Percentiles rank a stretch among this genome's conserved stretches.
Evolutionary conservation across 2,797 vertebrate genomes (phyloP).

Genomic region (Coregonus suidteri): DNA sequence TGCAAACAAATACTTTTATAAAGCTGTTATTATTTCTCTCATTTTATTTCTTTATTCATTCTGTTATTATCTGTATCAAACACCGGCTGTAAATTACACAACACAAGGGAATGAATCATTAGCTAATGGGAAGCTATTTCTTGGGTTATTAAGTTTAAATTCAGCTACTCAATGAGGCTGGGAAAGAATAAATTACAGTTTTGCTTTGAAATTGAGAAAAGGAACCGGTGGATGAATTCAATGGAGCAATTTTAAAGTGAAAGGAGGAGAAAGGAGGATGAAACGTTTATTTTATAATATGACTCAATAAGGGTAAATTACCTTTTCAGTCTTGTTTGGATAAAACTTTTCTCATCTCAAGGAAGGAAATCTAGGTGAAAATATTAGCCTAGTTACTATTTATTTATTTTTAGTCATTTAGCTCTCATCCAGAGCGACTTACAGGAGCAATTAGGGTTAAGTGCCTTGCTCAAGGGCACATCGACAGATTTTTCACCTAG

Average conservation of each 20-base stretch:
- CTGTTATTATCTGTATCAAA: slow-evolving; percentile 26
- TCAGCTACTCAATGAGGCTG: background rate
- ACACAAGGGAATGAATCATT: slow-evolving; percentile 27
- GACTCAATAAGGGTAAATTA: background rate
- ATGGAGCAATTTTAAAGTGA: background rate
- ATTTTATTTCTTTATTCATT: slow-evolving; percentile 23
- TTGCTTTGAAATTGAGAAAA: slow-evolving; percentile 10
- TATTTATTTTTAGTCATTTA: no score
- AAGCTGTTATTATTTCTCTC: slow-evolving; percentile 1
- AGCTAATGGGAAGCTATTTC: slow-evolving; percentile 32
- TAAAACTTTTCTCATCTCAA: background rate
- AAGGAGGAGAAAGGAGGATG: background rate
- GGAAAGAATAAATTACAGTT: background rate
- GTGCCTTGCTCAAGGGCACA: no score
- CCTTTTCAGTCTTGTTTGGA: background rate
- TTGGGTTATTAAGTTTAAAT: slow-evolving; percentile 33
- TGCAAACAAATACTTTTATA: background rate
- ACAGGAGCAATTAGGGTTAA: no score
- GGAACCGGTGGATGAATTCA: background rate
- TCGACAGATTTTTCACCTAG: no score
- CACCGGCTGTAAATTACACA: slow-evolving; percentile 29
- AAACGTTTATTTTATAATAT: background rate
- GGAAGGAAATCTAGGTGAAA: background rate
- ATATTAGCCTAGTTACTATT: no score
- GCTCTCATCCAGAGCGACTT: no score